Evolutionary conservation across 2,888 invertebrate genomes (phyloP), one percentile per base, ranked within the genome.

Genomic region (Dorcus parallelipipedus): DNA sequence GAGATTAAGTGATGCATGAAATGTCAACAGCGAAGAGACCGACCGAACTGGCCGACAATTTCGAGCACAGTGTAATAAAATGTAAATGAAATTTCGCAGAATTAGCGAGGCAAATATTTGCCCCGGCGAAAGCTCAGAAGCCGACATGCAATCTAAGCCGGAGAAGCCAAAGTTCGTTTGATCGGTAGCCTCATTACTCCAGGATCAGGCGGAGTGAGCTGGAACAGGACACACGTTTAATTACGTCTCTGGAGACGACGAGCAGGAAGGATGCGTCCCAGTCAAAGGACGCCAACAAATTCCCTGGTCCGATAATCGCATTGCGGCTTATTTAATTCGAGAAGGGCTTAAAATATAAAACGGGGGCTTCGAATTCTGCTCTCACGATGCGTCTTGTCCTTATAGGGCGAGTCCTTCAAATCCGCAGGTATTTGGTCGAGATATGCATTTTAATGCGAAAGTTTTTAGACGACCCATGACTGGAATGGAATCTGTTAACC

Each of bases 391-490:
- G 6, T 33, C 26, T 5, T 33, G 43, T 57, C 57, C 57, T 57
- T 60, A 60, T 57, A 60, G 49, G 57, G 60, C 20, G 20, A 20
- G 49, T 33, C 41, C 38, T 20, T 40, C 26, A 56, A 60, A 57
- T 57, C 57, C 54, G 43, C 47, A 43, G 41, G 58, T 54, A 60
- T 54, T 55, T 43, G 58, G 56, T 54, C 58, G 61, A 55, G 61
- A 56, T 61, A 61, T 61, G 61, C 58, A 61, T 61, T 61, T 59
- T 58, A 58, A 61, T 58, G 43, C 40, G 49, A 52, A 57, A 52
- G 55, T 58, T 61, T 61, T 61, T 56, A 59, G 58, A 53, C 58
- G 56, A 61, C 56, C 58, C 61, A 56, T 61, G 61, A 58, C 56
- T 45, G 55, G 58, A 58, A 45, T 45, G 26, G 26, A 33, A 33